These are phyloP conservation scores for Axinella damicornis DNA, from an alignment of 37 sponge, comb jelly and placozoan species.

Conservation along the genomic window DNA sequence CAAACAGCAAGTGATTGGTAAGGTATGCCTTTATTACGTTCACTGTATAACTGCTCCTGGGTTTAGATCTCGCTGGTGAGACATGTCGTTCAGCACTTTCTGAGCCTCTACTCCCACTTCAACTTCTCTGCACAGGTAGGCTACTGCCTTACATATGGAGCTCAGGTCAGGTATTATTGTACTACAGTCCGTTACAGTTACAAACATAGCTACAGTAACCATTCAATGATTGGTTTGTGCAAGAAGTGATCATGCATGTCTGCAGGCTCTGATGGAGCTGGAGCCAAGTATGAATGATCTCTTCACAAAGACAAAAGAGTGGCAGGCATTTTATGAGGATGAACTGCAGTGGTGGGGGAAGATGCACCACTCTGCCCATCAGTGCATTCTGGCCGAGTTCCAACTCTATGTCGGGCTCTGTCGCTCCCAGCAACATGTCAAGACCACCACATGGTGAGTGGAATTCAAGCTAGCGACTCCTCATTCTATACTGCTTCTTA, in stretches of 20 bases:
- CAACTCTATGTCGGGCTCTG: constrained; percentile 35
- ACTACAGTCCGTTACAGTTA: too few relatives aligned
- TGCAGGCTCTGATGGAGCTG: constrained; percentile 40
- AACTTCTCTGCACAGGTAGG: constrained; percentile 58
- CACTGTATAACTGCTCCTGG: too few relatives aligned
- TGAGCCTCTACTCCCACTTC: constrained; percentile 69
- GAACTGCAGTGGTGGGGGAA: constrained; percentile 51
- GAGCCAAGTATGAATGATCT: constrained; percentile 39
- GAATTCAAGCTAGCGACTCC: too few relatives aligned
- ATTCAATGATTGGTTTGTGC: too few relatives aligned
- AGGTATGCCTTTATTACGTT: too few relatives aligned
- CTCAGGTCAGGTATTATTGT: too few relatives aligned
- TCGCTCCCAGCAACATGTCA: background rate
- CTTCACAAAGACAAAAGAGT: constrained; percentile 52
- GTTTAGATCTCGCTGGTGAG: constrained; percentile 58
- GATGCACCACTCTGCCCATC: constrained; percentile 42
- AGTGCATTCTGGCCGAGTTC: constrained; percentile 50
- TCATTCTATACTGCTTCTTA: too few relatives aligned
- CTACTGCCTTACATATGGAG: background rate
- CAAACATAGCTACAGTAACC: too few relatives aligned
- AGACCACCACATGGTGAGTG: constrained; percentile 21
- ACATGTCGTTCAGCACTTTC: constrained; percentile 63
- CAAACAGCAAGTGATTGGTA: too few relatives aligned
- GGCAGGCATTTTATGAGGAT: constrained; percentile 25
- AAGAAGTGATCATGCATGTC: background rate